phyloP scores from a whole-genome alignment of 2,888 invertebrate genomes.

The Phymatocera aterrima region DNA sequence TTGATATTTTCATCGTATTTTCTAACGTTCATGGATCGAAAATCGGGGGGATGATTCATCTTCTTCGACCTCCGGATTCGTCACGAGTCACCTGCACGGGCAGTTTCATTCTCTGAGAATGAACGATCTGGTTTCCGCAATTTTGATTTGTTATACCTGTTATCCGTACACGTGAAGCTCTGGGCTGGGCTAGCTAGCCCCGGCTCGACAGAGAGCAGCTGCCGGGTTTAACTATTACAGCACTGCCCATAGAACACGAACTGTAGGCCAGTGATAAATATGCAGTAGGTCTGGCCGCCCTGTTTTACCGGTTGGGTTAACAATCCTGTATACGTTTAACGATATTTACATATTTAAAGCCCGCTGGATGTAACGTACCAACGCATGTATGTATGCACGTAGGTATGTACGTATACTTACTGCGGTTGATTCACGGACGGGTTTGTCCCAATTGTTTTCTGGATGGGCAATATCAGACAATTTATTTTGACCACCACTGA shows the following conservation, averaged over 20 bases:
- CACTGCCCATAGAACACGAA: constrained; percentile 38
- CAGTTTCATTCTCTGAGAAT: constrained; percentile 17
- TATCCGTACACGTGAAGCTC: constrained; percentile 13
- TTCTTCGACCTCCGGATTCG: background rate
- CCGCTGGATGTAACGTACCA: constrained; percentile 2
- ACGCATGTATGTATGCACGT: too few species aligned
- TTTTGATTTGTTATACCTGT: constrained; percentile 5
- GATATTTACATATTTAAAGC: constrained; percentile 43
- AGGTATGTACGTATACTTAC: too few species aligned
- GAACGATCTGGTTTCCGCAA: background rate
- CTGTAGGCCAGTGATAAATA: constrained; percentile 41
- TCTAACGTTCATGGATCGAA: background rate
- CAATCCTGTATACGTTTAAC: constrained; percentile 38
- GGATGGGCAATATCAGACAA: too few species aligned
- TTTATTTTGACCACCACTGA: too few species aligned
- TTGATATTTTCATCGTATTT: background rate
- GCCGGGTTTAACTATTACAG: constrained; percentile 34
- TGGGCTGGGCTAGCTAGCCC: background rate
- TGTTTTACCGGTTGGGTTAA: constrained; percentile 45
- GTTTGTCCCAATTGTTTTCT: too few species aligned
- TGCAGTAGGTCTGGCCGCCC: constrained; percentile 40
- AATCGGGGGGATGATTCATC: background rate
- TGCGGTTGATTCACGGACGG: too few species aligned
- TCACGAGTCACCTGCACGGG: constrained; percentile 12
- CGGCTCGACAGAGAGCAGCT: background rate